Conservation (phyloP, 2,113 vertebrate species). For the Apus apus region DNA sequence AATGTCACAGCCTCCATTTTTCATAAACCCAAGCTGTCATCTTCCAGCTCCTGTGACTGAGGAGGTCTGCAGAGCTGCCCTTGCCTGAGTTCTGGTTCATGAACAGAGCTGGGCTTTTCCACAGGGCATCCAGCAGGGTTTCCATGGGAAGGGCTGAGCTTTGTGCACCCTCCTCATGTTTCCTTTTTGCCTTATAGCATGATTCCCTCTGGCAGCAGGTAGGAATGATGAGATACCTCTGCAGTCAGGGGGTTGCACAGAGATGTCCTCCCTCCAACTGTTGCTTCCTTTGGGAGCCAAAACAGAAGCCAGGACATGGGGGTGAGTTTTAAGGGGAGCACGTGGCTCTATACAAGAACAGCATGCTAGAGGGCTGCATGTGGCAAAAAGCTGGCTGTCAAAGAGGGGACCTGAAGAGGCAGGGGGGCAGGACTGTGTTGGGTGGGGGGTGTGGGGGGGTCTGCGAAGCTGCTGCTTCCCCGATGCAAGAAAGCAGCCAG, state of each 20-base stretch:
- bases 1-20: not conserved
- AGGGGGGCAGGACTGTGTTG: rapidly evolving
- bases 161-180: rapidly evolving
- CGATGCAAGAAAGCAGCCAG: not conserved
- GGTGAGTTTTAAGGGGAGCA: not conserved
- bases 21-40: not conserved
- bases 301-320: not conserved
- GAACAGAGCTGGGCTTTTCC: not conserved
- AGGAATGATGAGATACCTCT: rapidly evolving
- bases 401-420: not conserved
- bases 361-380: not conserved
- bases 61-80: not conserved
- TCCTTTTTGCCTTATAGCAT: not conserved
- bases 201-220: not conserved
- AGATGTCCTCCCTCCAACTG: not conserved
- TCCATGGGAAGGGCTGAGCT: not conserved
- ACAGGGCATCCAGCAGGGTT: rapidly evolving
- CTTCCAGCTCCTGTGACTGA: not conserved
- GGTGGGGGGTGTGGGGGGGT: too few relatives aligned
- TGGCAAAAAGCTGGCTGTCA: not conserved
- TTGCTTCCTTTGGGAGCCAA: not conserved
- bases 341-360: not conserved
- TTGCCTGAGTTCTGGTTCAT: not conserved
- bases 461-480: not conserved
- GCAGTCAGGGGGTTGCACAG: not conserved